Percentiles rank a stretch among this genome's conserved stretches.
Conservation (phyloP, 2,797 vertebrate genomes). For the Cryptoprocta ferox region DNA sequence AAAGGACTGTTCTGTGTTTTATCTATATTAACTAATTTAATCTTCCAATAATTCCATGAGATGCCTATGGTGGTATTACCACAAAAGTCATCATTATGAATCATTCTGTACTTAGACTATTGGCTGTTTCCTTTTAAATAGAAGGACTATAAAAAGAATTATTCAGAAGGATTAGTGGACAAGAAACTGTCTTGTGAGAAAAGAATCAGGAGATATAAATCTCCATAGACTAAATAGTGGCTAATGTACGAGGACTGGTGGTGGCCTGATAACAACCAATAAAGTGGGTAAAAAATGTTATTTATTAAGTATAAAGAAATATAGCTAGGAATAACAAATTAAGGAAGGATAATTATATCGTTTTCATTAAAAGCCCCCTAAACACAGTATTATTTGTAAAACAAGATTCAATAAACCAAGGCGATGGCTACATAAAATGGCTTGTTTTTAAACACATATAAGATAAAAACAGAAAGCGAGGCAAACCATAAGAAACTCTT, state of each 20-base stretch:
- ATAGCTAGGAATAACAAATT: background rate
- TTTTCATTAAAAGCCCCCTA: background rate
- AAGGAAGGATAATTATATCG: background rate
- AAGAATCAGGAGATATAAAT: background rate
- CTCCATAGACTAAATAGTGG: background rate
- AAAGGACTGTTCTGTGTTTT: background rate
- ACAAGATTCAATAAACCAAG: background rate
- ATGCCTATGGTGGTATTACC: background rate
- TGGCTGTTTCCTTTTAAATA: constrained; percentile 21
- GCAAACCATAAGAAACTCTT: too few relatives aligned
- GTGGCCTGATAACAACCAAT: background rate
- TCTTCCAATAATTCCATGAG: background rate
- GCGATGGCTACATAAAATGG: background rate
- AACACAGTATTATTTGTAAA: background rate
- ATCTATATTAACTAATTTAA: background rate
- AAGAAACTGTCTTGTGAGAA: constrained; percentile 27
- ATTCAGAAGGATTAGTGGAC: background rate
- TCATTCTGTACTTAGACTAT: background rate
- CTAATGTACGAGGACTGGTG: background rate
- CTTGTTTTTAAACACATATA: constrained; percentile 17
- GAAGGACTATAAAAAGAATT: background rate
- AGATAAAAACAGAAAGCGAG: too few relatives aligned
- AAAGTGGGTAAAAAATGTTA: background rate
- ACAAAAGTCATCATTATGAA: background rate
- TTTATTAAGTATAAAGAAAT: constrained; percentile 16